Conservation (phyloP, 2,113 vertebrate species). For the Malurus melanocephalus region DNA sequence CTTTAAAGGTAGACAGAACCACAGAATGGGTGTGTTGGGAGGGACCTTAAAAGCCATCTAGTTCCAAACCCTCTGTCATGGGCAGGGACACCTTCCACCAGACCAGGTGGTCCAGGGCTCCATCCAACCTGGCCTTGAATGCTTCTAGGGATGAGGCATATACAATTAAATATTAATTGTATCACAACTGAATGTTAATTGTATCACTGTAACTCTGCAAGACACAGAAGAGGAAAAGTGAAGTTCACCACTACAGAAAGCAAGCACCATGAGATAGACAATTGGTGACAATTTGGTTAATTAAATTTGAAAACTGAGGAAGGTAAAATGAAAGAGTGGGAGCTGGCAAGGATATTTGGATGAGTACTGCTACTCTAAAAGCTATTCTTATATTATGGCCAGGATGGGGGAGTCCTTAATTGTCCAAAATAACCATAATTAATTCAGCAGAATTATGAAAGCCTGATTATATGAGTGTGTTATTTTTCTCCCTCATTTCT, state of each 20-base stretch:
- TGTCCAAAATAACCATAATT: background rate
- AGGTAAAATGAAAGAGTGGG: background rate
- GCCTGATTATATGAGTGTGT: background rate
- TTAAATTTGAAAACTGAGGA: conserved; percentile 1
- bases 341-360: background rate
- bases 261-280: background rate
- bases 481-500: background rate
- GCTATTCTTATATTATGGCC: background rate
- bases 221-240: accelerated
- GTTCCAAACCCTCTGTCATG: background rate
- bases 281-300: background rate
- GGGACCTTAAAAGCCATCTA: background rate
- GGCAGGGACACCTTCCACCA: background rate
- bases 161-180: background rate
- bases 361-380: background rate
- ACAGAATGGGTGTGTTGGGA: background rate
- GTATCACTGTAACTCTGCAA: background rate
- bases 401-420: background rate
- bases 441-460: background rate
- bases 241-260: background rate
- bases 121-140: background rate
- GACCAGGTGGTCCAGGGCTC: background rate
- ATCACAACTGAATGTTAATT: background rate
- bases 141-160: too few species aligned
- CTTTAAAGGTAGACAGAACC: background rate